phyloP scores from a whole-genome alignment of 2,797 vertebrate genomes.

The Erethizon dorsatum region DNA sequence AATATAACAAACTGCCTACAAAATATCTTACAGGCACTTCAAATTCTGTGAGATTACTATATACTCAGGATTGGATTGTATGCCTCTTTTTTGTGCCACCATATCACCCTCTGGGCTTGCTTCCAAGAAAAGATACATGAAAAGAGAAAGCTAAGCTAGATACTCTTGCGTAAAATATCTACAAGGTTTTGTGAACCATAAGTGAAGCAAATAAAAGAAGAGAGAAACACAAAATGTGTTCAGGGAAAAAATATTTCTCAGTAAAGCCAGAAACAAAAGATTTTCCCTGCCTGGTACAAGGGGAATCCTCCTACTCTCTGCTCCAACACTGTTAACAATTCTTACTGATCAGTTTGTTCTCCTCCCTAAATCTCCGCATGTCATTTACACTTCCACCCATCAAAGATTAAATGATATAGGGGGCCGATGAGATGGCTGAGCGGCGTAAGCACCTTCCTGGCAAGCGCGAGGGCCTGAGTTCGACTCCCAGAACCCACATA shows the following conservation, averaged over 20 bases:
- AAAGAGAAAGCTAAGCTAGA: background rate
- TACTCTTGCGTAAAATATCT: background rate
- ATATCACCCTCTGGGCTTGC: background rate
- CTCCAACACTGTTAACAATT: background rate
- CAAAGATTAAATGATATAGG: background rate
- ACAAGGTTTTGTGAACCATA: background rate
- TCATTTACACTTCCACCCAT: background rate
- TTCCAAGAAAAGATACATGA: background rate
- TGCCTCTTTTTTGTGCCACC: background rate
- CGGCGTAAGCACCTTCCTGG: too few species aligned
- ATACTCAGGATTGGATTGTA: background rate
- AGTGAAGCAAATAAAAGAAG: background rate
- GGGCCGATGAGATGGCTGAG: too few species aligned
- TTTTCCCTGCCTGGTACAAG: background rate
- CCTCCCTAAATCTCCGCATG: background rate
- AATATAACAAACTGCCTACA: background rate
- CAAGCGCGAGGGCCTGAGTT: too few species aligned
- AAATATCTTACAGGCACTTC: background rate
- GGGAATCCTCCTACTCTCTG: background rate
- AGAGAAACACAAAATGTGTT: background rate
- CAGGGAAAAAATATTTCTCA: constrained; percentile 2
- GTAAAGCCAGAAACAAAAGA: background rate
- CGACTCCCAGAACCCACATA: too few species aligned
- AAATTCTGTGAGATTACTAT: background rate
- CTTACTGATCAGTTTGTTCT: background rate